A percentile compares a stretch with the other conserved stretches of the same genome.
These are phyloP conservation scores for Ectropis grisescens DNA, from an alignment of 1,140 invertebrate genomes.

Conservation along the genomic window DNA sequence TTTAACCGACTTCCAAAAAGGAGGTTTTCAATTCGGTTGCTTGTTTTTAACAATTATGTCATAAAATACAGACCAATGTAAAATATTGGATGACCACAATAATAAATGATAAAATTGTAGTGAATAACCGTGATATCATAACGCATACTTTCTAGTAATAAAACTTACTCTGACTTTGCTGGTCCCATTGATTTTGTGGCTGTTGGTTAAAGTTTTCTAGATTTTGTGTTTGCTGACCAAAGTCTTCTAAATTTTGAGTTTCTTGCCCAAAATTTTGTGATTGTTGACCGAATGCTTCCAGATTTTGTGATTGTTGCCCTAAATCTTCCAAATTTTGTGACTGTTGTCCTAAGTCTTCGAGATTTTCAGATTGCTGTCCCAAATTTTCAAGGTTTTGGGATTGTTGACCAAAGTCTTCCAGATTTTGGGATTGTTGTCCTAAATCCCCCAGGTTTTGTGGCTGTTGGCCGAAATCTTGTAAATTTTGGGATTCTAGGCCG, in stretches of 20 bases:
- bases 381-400: too few relatives aligned
- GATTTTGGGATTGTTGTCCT: constrained; percentile 20
- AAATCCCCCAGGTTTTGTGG: constrained; percentile 10
- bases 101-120: too few relatives aligned
- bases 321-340: constrained; percentile 11
- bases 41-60: too few relatives aligned
- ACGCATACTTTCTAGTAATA: too few relatives aligned
- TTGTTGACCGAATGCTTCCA: constrained; percentile 25
- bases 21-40: too few relatives aligned
- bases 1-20: too few relatives aligned
- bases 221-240: constrained; percentile 29
- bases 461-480: constrained; percentile 8
- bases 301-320: constrained; percentile 10
- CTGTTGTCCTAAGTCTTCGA: constrained; percentile 25
- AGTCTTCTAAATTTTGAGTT: constrained; percentile 17
- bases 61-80: too few relatives aligned
- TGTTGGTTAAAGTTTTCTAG: constrained; percentile 42
- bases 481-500: constrained; percentile 6
- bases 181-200: constrained; percentile 17
- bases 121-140: too few relatives aligned
- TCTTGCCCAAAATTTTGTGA: constrained; percentile 9
- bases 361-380: constrained; percentile 5
- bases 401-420: constrained; percentile 15
- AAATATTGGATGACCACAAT: too few relatives aligned
- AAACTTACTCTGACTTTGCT: too few relatives aligned